Evolutionary conservation across 35 echinoderm and acorn worm genomes (phyloP).

Genomic region (Stichopus chloronotus): DNA sequence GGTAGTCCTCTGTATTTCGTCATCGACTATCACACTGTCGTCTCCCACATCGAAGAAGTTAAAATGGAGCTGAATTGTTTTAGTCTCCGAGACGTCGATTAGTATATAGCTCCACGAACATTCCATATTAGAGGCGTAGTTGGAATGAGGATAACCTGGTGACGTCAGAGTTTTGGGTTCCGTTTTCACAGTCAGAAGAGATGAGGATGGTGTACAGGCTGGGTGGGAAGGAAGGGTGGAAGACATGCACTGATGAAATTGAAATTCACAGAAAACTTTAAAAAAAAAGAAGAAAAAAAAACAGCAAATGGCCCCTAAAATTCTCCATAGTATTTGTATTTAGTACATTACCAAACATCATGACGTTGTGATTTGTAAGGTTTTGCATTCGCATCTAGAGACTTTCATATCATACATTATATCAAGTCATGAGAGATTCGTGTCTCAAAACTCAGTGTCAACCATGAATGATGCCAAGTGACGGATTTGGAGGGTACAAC

Average conservation of each 20-base stretch:
- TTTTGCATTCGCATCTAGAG: no score
- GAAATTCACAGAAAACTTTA: no score
- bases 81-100: neutral
- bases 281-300: no score
- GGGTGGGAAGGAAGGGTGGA: neutral
- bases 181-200: neutral
- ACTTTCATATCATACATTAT: no score
- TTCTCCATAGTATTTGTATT: no score
- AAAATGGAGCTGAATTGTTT: neutral
- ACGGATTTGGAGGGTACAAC: no score
- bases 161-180: neutral
- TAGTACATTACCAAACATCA: no score
- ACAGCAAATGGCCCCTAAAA: no score
- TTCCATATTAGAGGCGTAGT: neutral
- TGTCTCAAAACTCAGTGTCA: no score
- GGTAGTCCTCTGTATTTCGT: neutral
- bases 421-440: no score
- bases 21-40: neutral
- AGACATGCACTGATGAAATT: neutral
- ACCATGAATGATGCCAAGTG: no score
- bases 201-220: neutral
- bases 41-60: neutral
- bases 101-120: neutral
- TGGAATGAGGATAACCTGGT: neutral
- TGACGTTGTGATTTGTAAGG: no score